phyloP scores from a whole-genome alignment of 2,113 vertebrate genomes.

The Tragelaphus scriptus region DNA sequence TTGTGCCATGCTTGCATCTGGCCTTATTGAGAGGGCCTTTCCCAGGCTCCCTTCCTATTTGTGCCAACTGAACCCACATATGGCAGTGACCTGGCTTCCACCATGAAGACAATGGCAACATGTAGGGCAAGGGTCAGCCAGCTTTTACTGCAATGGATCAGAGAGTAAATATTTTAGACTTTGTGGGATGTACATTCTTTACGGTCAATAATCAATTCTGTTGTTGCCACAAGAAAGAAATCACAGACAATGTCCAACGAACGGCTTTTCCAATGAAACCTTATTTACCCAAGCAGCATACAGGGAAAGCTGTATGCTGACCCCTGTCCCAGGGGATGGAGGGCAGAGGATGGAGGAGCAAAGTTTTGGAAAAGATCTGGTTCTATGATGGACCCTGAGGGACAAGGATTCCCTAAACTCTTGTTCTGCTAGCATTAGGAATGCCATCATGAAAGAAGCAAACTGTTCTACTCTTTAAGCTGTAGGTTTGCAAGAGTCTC shows the following conservation, averaged over 20 bases:
- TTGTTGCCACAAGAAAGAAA: background rate
- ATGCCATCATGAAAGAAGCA: too few relatives aligned
- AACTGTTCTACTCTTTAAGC: background rate
- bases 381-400: fast-evolving
- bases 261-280: background rate
- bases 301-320: fast-evolving
- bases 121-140: background rate
- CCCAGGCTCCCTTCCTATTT: background rate
- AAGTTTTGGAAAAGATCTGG: background rate
- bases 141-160: background rate
- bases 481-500: background rate
- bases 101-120: too few relatives aligned
- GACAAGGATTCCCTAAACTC: background rate
- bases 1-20: background rate
- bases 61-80: background rate
- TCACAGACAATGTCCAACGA: background rate
- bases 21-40: background rate
- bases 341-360: background rate
- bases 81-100: background rate
- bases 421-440: background rate
- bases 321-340: fast-evolving
- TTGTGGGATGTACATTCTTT: fast-evolving
- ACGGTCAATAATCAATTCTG: background rate
- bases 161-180: too few relatives aligned
- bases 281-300: background rate